Evolutionary conservation across 2,888 invertebrate species (phyloP), one percentile per base, ranked within the genome.

Genomic region (Sarcophaga caerulescens): DNA sequence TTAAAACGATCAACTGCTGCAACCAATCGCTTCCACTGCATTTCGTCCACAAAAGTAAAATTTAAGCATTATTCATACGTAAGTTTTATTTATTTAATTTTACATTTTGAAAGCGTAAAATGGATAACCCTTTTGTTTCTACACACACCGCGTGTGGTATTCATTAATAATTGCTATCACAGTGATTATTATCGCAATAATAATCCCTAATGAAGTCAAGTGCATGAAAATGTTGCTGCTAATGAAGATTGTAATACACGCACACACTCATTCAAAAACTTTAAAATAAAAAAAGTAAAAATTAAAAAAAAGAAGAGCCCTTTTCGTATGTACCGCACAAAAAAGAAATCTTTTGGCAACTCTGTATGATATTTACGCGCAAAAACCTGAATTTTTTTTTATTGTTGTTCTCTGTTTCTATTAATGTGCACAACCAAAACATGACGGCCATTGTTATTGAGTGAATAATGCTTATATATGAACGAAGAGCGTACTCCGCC

Each of bases 401-500:
- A 0, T 35, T 52, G 4, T 52, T 52, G 4, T 52, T 4, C 17
- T 52, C 52, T 52, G 14, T 35, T 35, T 35, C 35, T 35, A 35
- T 35, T 8, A 35, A 8, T 35, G 35, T 35, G 73, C 60, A 76
- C 66, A 85, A 85, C 52, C 57, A 81, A 70, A 83, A 83, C 57
- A 86, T 63, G 75, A 69, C 75, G 80, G 71, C 63, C 76, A 78
- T 85, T 81, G 76, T 76, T 83, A 68, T 83, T 69, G 83, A 75
- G 77, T 78, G 69, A 77, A 83, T 83, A 76, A 75, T 74, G 25
- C 44, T 68, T 60, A 25, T 52, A 25, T 12, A 66, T 74, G 66
- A 21, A 70, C 63, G 63, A 65, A 66, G 25, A 45, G 66, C 19
- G 68, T 59, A 59, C 52, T 35, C 19, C 10, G 35, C 35, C 8